Evolutionary conservation across 2,797 vertebrate species (phyloP).

Genomic region (Sardinella longiceps): DNA sequence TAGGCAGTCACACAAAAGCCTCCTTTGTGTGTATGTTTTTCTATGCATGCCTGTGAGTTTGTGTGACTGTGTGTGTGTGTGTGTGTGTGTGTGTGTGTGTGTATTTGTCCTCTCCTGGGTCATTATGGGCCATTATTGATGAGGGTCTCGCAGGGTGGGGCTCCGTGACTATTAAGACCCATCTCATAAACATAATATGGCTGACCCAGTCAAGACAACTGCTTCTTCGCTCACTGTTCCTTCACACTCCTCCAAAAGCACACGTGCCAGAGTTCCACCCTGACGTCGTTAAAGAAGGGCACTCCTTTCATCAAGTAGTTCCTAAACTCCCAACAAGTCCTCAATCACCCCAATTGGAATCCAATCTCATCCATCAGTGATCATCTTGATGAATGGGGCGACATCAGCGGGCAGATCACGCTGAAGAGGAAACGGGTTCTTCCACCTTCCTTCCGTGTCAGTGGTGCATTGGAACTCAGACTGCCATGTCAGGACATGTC

Average conservation of each 20-base stretch:
- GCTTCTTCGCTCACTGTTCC: neutral
- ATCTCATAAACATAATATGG: conserved; percentile 38
- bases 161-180: neutral
- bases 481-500: neutral
- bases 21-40: conserved; percentile 47
- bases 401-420: neutral
- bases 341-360: neutral
- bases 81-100: conserved; percentile 54
- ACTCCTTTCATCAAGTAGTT: conserved; percentile 32
- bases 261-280: neutral
- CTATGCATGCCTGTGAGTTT: conserved; percentile 39
- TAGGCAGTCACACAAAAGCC: conserved; percentile 50
- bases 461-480: neutral
- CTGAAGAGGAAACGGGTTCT: conserved; percentile 13
- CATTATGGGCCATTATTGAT: conserved; percentile 65
- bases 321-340: conserved; percentile 27
- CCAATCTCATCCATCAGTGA: conserved; percentile 36
- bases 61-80: conserved; percentile 45
- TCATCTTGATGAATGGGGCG: conserved; percentile 8
- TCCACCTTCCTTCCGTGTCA: conserved; percentile 9
- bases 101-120: conserved; percentile 59
- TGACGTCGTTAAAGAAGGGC: neutral
- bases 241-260: neutral
- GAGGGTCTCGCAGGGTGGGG: conserved; percentile 35
- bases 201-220: conserved; percentile 15